Evolutionary conservation across 2,113 vertebrate genomes (phyloP), one percentile per base, ranked within the genome.

Genomic region (Meriones unguiculatus): DNA sequence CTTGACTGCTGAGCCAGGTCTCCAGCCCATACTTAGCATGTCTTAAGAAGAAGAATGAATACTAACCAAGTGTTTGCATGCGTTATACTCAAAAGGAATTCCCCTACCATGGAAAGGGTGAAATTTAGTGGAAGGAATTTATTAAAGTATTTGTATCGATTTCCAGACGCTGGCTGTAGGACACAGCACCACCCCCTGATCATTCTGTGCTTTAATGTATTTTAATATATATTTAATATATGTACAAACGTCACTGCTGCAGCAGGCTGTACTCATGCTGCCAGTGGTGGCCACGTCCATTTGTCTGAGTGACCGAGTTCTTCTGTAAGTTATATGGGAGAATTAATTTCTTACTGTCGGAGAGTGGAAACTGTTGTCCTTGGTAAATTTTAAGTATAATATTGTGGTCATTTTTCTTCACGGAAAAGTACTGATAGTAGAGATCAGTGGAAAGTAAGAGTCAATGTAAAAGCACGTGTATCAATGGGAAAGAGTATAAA

Each of bases 291-390:
- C 93, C 70, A 90, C 65, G 91, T 69, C 85, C 93, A 94, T 50
- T 76, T 94, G 87, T 96, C 90, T 75, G 59, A 96, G 72, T 87
- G 91, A 93, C 64, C 94, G 93, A 96, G 94, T 97, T 95, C 70
- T 96, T 93, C 73, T 41, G 1, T 76, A 54, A 73, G 50, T 18
- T 94, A 80, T 15, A 87, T 2, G 59, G 54, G 59, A 90, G 96
- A 94, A 96, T 90, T 96, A 93, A 96, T 97, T 93, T 73, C 70
- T 73, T 59, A 70, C 57, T 96, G 78, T 64, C 65, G 91, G 59
- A 73, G 18, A 93, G 76, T 50, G 94, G 70, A 80, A 93, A 87
- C 46, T 87, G 80, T 69, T 94, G 50, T 81, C 90, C 82, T 94
- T 92, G 52, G 78, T 85, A 96, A 94, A 88, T 54, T 96, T 95